Conservation (phyloP, 1,140 invertebrate species). For the Rhagoletis pomonella region DNA sequence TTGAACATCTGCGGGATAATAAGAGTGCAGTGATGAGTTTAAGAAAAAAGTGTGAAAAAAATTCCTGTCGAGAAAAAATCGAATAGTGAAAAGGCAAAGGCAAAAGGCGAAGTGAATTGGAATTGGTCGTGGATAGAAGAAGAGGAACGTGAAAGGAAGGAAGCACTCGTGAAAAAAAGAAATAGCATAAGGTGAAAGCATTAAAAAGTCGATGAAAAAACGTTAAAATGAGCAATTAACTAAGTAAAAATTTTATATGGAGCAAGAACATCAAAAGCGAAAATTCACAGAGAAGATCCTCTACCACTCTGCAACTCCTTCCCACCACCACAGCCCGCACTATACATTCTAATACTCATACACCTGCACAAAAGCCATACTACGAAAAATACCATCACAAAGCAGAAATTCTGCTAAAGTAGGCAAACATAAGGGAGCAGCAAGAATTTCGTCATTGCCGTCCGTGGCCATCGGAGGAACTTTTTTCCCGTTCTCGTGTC, state of each 20-base stretch:
- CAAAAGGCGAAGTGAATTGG: conserved; percentile 30
- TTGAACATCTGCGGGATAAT: conserved; percentile 9
- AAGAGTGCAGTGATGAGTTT: conserved; percentile 53
- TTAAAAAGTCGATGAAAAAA: neutral
- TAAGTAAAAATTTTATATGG: conserved; percentile 4
- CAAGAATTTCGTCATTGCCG: conserved; percentile 71
- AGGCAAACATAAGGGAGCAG: conserved; percentile 57
- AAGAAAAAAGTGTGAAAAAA: conserved; percentile 53
- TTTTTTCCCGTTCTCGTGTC: conserved; percentile 28
- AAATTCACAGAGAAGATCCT: neutral
- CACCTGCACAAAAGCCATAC: conserved; percentile 39
- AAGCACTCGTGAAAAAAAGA: conserved; percentile 32
- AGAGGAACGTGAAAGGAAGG: conserved; percentile 48
- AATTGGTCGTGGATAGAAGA: conserved; percentile 34
- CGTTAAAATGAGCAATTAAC: neutral
- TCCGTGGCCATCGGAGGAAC: conserved; percentile 45
- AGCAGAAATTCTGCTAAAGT: conserved; percentile 33
- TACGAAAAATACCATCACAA: conserved; percentile 48
- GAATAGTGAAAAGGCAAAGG: conserved; percentile 43
- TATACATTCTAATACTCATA: conserved; percentile 46
- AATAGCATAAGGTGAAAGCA: conserved; percentile 29
- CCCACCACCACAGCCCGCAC: conserved; percentile 10
- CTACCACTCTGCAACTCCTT: conserved; percentile 23
- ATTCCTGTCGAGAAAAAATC: conserved; percentile 46
- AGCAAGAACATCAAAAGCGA: neutral